Evolutionary conservation across 2,113 vertebrate genomes (phyloP).

Genomic region (Phycodurus eques): DNA sequence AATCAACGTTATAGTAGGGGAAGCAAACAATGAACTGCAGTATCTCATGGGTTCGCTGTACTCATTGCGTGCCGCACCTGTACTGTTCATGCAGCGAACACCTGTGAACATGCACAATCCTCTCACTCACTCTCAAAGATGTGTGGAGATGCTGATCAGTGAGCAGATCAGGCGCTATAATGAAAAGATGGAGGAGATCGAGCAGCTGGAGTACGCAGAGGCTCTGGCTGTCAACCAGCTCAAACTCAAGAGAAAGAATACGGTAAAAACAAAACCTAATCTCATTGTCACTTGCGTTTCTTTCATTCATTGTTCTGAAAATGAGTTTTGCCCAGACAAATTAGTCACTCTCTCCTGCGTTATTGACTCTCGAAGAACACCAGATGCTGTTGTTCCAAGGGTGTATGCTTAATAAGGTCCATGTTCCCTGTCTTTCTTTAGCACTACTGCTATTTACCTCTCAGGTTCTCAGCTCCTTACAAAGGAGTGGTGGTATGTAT

Average conservation of each 20-base stretch:
- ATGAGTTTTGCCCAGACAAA: neutral
- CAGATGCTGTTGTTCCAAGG: conserved; percentile 22
- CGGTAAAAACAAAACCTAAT: conserved; percentile 58
- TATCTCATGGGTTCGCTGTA: too few relatives aligned
- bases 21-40: too few relatives aligned
- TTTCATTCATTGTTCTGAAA: neutral
- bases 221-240: conserved; percentile 85
- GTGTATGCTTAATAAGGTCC: conserved; percentile 51
- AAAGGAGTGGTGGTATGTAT: conserved; percentile 97
- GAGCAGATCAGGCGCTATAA: conserved; percentile 94
- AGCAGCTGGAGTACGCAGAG: conserved; percentile 89
- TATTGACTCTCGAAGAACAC: conserved; percentile 3
- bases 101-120: neutral
- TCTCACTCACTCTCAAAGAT: conserved; percentile 65
- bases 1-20: too few relatives aligned
- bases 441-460: conserved; percentile 89
- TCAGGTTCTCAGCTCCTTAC: conserved; percentile 90
- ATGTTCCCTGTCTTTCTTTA: conserved; percentile 81
- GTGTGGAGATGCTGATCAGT: conserved; percentile 92
- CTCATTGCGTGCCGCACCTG: too few relatives aligned
- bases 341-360: neutral
- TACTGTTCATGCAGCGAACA: neutral
- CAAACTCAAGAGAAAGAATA: conserved; percentile 84
- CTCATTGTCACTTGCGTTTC: neutral
- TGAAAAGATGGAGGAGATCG: conserved; percentile 94